A percentile compares a stretch with the other conserved stretches of the same genome.
These are phyloP conservation scores for Urophycis tenuis DNA, from an alignment of 2,797 vertebrate genomes.

Conservation along the genomic window DNA sequence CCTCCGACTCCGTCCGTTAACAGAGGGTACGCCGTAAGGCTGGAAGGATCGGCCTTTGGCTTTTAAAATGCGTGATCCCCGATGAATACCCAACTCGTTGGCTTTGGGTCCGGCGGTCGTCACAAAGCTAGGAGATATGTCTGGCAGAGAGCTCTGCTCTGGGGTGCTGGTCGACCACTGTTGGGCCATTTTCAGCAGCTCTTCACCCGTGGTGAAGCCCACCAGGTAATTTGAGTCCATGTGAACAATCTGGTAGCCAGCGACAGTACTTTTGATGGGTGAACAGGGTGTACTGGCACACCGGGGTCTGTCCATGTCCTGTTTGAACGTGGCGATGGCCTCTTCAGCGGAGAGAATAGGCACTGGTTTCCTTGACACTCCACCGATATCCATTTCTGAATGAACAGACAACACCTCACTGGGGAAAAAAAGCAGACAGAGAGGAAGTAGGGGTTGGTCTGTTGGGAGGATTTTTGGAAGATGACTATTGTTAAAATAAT, in stretches of 20 bases:
- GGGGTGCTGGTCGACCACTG: conserved; percentile 69
- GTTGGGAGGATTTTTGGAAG: not conserved
- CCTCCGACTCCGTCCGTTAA: conserved; percentile 81
- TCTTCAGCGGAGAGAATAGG: conserved; percentile 77
- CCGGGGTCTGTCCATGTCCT: conserved; percentile 82
- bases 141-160: conserved; percentile 73
- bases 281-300: conserved; percentile 94
- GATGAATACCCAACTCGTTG: conserved; percentile 74
- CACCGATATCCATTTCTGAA: conserved; percentile 89
- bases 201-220: conserved; percentile 91
- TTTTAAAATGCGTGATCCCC: conserved; percentile 81
- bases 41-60: conserved; percentile 86
- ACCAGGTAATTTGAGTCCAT: conserved; percentile 97
- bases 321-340: conserved; percentile 69
- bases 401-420: conserved; percentile 67
- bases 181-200: conserved; percentile 88
- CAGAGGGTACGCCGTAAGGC: conserved; percentile 88
- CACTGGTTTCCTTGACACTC: conserved; percentile 75
- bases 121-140: conserved; percentile 57
- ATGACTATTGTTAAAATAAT: too few species aligned
- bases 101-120: conserved; percentile 67
- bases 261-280: conserved; percentile 81
- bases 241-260: conserved; percentile 92
- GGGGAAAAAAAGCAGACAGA: conserved; percentile 11
- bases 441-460: not conserved